phyloP scores from a whole-genome alignment of 2,797 vertebrate genomes.

The Remorina albescens region DNA sequence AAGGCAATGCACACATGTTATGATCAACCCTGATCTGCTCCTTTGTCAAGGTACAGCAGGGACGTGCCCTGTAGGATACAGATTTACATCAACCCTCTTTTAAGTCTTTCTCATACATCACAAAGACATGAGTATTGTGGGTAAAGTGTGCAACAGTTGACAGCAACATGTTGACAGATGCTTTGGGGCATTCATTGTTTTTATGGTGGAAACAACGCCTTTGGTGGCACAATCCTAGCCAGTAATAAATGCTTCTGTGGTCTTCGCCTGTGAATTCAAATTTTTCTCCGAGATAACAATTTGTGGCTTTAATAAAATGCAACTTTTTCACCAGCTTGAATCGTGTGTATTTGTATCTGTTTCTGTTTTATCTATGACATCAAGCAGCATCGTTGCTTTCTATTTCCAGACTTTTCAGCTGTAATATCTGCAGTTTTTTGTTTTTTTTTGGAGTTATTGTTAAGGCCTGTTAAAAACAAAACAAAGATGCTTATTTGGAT shows the following conservation, averaged over 20 bases:
- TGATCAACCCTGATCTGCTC: constrained; percentile 25
- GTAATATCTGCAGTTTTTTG: not conserved
- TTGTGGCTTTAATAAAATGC: not conserved
- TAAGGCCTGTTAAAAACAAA: not conserved
- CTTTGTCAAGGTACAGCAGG: constrained; percentile 8
- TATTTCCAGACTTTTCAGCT: not conserved
- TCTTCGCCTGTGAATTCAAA: not conserved
- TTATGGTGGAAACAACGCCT: not conserved
- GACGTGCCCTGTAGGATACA: constrained; percentile 21
- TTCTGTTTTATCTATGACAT: not conserved
- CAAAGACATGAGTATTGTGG: constrained; percentile 1
- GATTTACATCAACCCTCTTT: constrained; percentile 40
- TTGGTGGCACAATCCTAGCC: not conserved
- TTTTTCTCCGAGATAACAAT: not conserved
- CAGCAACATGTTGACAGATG: constrained; percentile 21
- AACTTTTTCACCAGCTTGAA: not conserved
- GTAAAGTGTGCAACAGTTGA: not conserved
- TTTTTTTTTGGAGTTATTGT: not conserved
- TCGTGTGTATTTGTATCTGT: not conserved
- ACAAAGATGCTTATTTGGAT: no score
- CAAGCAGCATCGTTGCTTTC: no score
- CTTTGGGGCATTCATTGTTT: not conserved
- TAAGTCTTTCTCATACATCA: constrained; percentile 10
- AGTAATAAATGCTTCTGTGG: not conserved
- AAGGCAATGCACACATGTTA: constrained; percentile 33